Percentiles rank a stretch among this genome's conserved stretches.
phyloP scores from a whole-genome alignment of 2,888 invertebrate genomes.

The Carpatolechia fugitivella region DNA sequence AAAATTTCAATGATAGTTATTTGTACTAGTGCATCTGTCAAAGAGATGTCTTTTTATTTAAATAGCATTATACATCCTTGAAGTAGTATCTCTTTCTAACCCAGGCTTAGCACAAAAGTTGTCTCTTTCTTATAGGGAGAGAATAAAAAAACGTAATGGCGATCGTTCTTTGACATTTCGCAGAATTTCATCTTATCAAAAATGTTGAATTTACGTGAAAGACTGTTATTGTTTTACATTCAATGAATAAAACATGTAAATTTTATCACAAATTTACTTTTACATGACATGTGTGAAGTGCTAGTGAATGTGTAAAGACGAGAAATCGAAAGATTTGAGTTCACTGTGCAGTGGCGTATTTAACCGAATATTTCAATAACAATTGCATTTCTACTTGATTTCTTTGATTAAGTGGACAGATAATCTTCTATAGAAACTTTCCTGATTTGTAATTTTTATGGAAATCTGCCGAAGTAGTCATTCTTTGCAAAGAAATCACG shows the following conservation, averaged over 20 bases:
- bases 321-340: constrained; percentile 20
- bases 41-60: constrained; percentile 33
- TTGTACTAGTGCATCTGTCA: constrained; percentile 15
- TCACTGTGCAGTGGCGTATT: constrained; percentile 11
- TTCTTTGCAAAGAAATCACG: neutral
- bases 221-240: constrained; percentile 36
- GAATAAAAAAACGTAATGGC: constrained; percentile 60
- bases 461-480: neutral
- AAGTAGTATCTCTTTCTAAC: constrained; percentile 38
- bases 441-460: neutral
- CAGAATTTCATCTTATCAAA: constrained; percentile 41
- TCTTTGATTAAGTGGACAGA: neutral
- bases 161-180: constrained; percentile 61
- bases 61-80: constrained; percentile 33
- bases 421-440: neutral
- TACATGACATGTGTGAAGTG: constrained; percentile 19
- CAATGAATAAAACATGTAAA: constrained; percentile 55
- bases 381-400: constrained; percentile 2
- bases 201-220: constrained; percentile 44
- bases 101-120: neutral
- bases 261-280: constrained; percentile 22
- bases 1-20: constrained; percentile 29
- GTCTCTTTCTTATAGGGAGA: constrained; percentile 37
- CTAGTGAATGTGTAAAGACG: constrained; percentile 22
- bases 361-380: constrained; percentile 13